These are phyloP conservation scores for Onychostoma macrolepis DNA, from an alignment of 2,113 vertebrate genomes.

Conservation along the genomic window DNA sequence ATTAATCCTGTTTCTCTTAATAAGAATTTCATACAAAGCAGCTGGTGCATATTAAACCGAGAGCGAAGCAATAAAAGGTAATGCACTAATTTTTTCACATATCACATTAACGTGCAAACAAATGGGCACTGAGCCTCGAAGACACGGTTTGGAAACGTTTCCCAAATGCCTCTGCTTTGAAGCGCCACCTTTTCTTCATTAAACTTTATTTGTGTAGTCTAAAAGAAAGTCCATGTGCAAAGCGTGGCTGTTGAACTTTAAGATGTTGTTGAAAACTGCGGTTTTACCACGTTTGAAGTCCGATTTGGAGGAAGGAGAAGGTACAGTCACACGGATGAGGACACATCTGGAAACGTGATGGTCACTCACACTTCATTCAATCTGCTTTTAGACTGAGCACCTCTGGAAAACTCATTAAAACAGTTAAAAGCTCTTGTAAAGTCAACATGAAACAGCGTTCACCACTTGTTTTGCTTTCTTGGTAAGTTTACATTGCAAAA, in stretches of 20 bases:
- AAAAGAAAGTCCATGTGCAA: slow-evolving; percentile 17
- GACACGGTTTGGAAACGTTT: background rate
- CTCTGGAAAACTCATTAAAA: slow-evolving; percentile 18
- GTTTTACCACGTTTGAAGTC: background rate
- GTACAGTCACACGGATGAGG: background rate
- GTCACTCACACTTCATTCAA: slow-evolving; percentile 3
- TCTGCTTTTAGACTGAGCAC: background rate
- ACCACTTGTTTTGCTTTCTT: background rate
- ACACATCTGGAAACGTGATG: slow-evolving; percentile 13
- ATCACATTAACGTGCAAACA: slow-evolving; percentile 17
- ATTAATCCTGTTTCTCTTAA: slow-evolving; percentile 35
- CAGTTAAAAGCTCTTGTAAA: background rate
- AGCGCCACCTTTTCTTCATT: background rate
- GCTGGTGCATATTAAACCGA: slow-evolving; percentile 6
- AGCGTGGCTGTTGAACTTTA: background rate
- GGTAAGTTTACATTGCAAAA: background rate
- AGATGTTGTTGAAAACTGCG: slow-evolving; percentile 17
- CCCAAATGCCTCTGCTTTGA: background rate
- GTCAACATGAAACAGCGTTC: background rate
- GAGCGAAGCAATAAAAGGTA: background rate
- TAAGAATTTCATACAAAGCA: slow-evolving; percentile 28
- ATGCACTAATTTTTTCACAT: background rate
- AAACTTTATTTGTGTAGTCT: background rate
- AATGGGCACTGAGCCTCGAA: background rate
- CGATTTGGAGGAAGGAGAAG: background rate